A percentile compares a stretch with the other conserved stretches of the same genome.
Evolutionary conservation across 2,888 invertebrate genomes (phyloP).

Genomic region (Horisme vitalbata): DNA sequence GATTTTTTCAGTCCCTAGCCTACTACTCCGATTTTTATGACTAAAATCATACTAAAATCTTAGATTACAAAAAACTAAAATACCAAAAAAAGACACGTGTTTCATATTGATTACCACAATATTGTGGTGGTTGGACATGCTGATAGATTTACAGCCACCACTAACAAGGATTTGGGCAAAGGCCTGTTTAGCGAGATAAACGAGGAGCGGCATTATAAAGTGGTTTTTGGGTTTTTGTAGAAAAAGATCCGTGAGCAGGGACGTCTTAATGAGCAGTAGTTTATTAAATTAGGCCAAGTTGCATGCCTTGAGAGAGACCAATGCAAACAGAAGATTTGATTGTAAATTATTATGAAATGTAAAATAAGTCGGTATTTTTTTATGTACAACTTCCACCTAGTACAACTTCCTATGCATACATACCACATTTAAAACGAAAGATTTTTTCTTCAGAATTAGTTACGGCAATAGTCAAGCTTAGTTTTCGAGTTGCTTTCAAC

Average conservation of each 20-base stretch:
- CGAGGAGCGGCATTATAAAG: not conserved
- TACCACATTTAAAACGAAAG: too few species aligned
- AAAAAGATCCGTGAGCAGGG: not conserved
- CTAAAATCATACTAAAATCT: too few species aligned
- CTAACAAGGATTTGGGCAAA: conserved; percentile 11
- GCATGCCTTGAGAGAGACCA: not conserved
- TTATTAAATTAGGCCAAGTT: not conserved
- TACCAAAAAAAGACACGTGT: not conserved
- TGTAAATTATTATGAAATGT: too few species aligned
- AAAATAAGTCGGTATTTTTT: too few species aligned
- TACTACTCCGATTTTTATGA: too few species aligned
- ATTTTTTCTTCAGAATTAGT: too few species aligned
- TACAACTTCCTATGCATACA: too few species aligned
- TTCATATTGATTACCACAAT: conserved; percentile 35
- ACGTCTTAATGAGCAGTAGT: not conserved
- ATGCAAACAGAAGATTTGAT: too few species aligned
- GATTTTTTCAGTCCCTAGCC: too few species aligned
- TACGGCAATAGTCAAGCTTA: too few species aligned
- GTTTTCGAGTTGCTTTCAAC: not conserved
- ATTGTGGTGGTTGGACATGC: conserved; percentile 13
- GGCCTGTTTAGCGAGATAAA: conserved; percentile 14
- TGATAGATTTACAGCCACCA: conserved; percentile 15
- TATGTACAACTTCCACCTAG: too few species aligned
- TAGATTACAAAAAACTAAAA: conserved; percentile 4
- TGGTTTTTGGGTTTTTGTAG: not conserved